Evolutionary conservation across 2,113 vertebrate species (phyloP).

Genomic region (Salminus brasiliensis): DNA sequence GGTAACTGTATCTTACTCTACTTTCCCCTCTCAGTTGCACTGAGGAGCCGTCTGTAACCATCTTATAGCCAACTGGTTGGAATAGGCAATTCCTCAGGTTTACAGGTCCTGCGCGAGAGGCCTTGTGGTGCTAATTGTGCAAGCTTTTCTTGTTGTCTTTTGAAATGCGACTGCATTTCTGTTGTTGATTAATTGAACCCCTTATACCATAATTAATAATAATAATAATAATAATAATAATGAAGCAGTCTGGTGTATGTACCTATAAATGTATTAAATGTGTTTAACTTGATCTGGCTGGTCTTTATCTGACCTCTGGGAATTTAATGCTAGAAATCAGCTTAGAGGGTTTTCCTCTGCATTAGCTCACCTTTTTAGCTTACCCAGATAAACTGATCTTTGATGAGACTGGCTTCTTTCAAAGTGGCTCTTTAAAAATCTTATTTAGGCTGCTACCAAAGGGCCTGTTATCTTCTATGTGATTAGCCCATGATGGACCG

Average conservation of each 20-base stretch:
- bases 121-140: background rate
- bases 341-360: background rate
- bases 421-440: background rate
- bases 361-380: slow-evolving; percentile 1
- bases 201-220: background rate
- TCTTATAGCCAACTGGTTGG: background rate
- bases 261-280: background rate
- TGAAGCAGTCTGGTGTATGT: background rate
- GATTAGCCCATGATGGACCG: background rate
- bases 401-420: background rate
- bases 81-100: background rate
- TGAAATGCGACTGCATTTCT: background rate
- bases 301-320: background rate
- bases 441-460: background rate
- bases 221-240: too few species aligned
- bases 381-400: background rate
- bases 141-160: background rate
- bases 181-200: background rate
- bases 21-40: background rate
- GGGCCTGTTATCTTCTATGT: background rate
- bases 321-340: background rate
- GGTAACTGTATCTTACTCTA: background rate
- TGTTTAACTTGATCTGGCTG: background rate
- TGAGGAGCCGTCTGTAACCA: background rate
- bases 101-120: background rate